Conservation (phyloP, 2,888 invertebrate genomes). For the Unio pictorum region DNA sequence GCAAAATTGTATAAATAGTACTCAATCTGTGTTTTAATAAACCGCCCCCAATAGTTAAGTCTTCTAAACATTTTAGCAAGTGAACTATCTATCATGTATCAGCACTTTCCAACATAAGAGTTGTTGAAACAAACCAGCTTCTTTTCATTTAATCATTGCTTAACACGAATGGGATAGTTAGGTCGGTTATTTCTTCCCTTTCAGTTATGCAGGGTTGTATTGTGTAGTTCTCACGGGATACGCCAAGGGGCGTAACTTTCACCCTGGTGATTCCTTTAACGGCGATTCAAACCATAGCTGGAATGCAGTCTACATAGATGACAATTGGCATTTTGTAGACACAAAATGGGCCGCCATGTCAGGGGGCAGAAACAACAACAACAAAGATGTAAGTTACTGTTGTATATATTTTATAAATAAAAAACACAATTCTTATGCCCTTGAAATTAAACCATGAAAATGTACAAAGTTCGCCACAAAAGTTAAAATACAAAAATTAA, state of each 20-base stretch:
- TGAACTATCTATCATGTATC: too few species aligned
- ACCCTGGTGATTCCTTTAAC: slow-evolving; percentile 38
- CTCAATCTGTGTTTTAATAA: too few species aligned
- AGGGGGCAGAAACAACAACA: slow-evolving; percentile 27
- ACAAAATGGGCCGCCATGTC: slow-evolving; percentile 45
- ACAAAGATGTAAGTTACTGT: background rate
- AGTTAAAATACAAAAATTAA: too few species aligned
- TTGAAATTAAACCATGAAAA: too few species aligned
- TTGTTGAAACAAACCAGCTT: too few species aligned
- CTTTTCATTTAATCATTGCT: background rate
- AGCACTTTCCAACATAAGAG: too few species aligned
- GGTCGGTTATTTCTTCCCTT: background rate
- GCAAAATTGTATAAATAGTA: too few species aligned
- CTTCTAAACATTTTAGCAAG: too few species aligned
- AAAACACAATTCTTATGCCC: too few species aligned
- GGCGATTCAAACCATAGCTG: slow-evolving; percentile 45
- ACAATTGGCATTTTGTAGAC: slow-evolving; percentile 48
- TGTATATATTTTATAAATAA: too few species aligned
- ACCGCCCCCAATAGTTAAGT: too few species aligned
- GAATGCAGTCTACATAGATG: slow-evolving; percentile 46
- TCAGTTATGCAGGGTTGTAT: slow-evolving; percentile 42
- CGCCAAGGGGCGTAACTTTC: slow-evolving; percentile 44
- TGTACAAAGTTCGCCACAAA: too few species aligned
- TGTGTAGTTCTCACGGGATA: slow-evolving; percentile 43
- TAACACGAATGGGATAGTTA: background rate